Base-by-base conservation (phyloP, 2,888 invertebrate species). In the Anagyrus pseudococci region DNA sequence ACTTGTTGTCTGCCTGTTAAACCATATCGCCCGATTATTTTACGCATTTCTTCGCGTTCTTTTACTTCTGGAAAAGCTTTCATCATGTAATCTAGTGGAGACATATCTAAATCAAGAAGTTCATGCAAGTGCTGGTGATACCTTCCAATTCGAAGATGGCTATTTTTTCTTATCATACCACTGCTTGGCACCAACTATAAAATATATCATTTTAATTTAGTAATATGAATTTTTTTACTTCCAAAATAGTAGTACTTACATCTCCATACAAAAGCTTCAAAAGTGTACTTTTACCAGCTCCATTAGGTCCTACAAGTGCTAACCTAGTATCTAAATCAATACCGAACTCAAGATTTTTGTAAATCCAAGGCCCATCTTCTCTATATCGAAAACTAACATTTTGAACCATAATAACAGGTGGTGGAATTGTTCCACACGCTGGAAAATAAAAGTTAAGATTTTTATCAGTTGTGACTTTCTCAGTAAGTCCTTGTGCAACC, bases 101-200 rank as follows among this genome's bases (percentile, higher is more conserved):
- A 94, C 71, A 94, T 83, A 77, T 98, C 95, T 77, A 99, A 83
- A 82, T 99, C 98, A 23, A 99, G 84, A 65, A 97, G 85, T 82
- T 99, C 99, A 76, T 96, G 96, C 73, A 99, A 85, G 84, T 99
- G 99, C 84, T 98, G 99, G 82, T 99, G 99, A 83, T 99, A 99
- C 72, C 98, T 89, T 2, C 97, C 98, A 74, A 99, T 96, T 70
- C 96, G 90, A 77, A 98, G 85, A 85, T 99, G 99, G 1, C 98
- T 96, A 83, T 99, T 98, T 83, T 96, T 94, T 69, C 99, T 89
- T 75, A 99, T 97, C 91, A 99, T 93, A 22, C 99, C 99, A 68
- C 94, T 94, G 4, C 92, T 88, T 19, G 99, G 98, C 69, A 94
- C 89, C 77, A 98, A 82, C 90, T 93, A 78, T 20, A 80, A 68